Percentiles rank a stretch among this genome's conserved stretches.
Evolutionary conservation across 2,888 invertebrate species (phyloP).

Genomic region (Bugula neritina): DNA sequence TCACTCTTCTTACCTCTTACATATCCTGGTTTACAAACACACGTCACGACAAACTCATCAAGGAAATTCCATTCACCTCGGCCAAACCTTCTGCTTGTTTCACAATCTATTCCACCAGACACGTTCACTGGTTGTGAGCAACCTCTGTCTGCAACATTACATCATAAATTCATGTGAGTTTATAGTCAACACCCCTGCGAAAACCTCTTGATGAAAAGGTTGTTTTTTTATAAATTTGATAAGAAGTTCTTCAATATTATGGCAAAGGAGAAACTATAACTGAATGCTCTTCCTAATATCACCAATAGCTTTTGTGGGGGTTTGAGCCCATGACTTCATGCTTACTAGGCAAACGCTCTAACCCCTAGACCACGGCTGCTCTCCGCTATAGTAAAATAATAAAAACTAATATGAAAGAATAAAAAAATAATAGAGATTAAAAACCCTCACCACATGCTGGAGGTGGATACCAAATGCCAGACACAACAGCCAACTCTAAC

Average conservation of each 20-base stretch:
- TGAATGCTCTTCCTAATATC: too few species aligned
- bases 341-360: too few species aligned
- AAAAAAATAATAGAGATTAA: not conserved
- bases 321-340: too few species aligned
- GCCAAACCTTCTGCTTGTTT: not conserved
- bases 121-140: not conserved
- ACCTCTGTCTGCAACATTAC: not conserved
- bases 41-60: not conserved
- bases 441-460: not conserved
- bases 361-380: too few species aligned
- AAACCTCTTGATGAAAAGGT: too few species aligned
- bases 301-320: too few species aligned
- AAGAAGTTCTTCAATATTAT: too few species aligned
- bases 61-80: conserved; percentile 14
- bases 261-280: too few species aligned
- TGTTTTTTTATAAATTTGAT: too few species aligned
- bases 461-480: conserved; percentile 5
- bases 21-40: not conserved
- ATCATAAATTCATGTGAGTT: too few species aligned
- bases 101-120: not conserved
- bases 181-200: too few species aligned
- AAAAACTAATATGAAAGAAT: not conserved
- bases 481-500: not conserved
- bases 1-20: conserved; percentile 19
- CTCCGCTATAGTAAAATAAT: too few species aligned